Base-by-base conservation (phyloP, 2,797 vertebrate genomes). In the Meda fulgida region DNA sequence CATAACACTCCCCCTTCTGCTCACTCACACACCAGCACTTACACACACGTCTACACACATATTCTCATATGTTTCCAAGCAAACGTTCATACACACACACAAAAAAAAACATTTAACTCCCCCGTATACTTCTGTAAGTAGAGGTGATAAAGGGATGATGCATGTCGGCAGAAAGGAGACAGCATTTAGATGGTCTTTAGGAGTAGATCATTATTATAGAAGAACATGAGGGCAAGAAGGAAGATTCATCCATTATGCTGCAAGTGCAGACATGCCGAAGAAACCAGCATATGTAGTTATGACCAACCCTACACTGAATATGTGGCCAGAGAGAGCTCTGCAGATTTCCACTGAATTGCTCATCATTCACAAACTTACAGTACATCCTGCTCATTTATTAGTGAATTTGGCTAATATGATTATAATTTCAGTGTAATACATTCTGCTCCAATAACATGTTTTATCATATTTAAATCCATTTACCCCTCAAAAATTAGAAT, bases 21-120 rank as follows among this genome's bases (percentile, higher is more conserved):
- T 36, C 86, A 77, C 78, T 14, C 26, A 78, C 79, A 69, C 85
- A 87, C 88, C 90, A 70, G 84, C 78, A 63, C 78, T 75, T 70
- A 75, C 70, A 82, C 53, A n/a, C 87, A 40, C 2, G 53, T 26
- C 55, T 67, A 81, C 81, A 88, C 69, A 81, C 71, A 78, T 78
- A 85, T 53, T 67, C 38, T 76, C 82, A 86, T 72, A 66, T 67
- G 53, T 71, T 51, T 63, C 21, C 75, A 76, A 80, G 70, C 81
- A 76, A 72, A 63, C 36, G 69, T 66, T 43, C 60, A 51, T 23
- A 53, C 48, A 69, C 29, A 80, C 9, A 8, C 58, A 21, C 21
- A 23, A 40, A n/a, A 16, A 38, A 8, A 71, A 5, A 67, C 8
- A 7, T 34, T 58, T 46, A 75, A 75, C 60, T 70, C 31, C 60